Percentiles rank a stretch among this genome's conserved stretches.
phyloP scores from a whole-genome alignment of 2,888 invertebrate species.

The Prosapia bicincta region DNA sequence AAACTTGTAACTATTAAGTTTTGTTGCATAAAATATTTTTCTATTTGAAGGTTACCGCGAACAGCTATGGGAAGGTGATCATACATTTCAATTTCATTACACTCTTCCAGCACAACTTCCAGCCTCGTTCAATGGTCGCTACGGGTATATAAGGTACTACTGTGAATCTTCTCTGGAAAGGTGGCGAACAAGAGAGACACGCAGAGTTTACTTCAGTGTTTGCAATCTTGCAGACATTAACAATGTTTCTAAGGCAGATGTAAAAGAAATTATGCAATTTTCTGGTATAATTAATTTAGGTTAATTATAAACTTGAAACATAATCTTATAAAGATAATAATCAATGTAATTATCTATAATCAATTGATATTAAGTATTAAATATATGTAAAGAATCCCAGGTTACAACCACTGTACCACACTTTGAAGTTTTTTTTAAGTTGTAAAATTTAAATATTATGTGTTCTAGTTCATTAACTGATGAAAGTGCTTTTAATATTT shows the following conservation, averaged over 20 bases:
- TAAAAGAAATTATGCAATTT: no score
- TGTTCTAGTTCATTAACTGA: no score
- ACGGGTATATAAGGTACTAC: slow-evolving; percentile 42
- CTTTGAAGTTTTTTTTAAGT: no score
- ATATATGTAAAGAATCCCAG: no score
- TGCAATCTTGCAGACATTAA: slow-evolving; percentile 41
- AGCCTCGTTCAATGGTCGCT: slow-evolving; percentile 40
- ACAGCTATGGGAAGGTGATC: slow-evolving; percentile 39
- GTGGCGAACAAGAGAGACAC: slow-evolving; percentile 38
- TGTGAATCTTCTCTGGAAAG: slow-evolving; percentile 42
- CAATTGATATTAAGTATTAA: no score
- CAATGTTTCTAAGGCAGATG: slow-evolving; percentile 41
- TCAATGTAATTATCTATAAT: no score
- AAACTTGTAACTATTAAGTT: not conserved
- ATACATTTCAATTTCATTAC: slow-evolving; percentile 40
- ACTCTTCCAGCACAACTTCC: slow-evolving; percentile 41
- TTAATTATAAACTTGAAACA: no score
- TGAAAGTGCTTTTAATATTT: no score
- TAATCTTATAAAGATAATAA: no score
- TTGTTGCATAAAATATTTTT: not conserved
- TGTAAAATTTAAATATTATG: no score
- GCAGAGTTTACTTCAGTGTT: slow-evolving; percentile 40
- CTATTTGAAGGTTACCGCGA: slow-evolving; percentile 39
- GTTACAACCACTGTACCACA: no score
- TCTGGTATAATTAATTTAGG: no score